Evolutionary conservation across 30 jellyfish, hydroid and myxozoan genomes (phyloP).

Genomic region (Hydractinia echinata): DNA sequence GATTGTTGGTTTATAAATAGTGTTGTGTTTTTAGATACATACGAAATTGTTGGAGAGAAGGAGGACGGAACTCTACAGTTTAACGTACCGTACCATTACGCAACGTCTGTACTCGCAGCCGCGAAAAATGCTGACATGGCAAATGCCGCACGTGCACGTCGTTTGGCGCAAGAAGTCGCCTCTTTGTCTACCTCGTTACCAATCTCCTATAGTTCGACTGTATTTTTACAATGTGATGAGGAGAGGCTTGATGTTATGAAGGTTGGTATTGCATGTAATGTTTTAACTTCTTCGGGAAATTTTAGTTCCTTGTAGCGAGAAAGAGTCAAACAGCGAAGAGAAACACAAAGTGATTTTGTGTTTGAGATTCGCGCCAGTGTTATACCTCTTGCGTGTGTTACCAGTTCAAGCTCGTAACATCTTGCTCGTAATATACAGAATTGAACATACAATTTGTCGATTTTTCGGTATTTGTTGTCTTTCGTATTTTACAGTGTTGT

Average conservation of each 20-base stretch:
- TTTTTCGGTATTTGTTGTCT: no score
- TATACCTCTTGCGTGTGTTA: no score
- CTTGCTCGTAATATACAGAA: no score
- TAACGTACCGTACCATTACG: constrained; percentile 74
- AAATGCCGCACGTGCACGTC: constrained; percentile 69
- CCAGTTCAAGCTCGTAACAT: no score
- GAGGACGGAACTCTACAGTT: constrained; percentile 80
- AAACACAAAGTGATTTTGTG: no score
- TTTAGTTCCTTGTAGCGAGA: no score
- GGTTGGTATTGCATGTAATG: constrained; percentile 27
- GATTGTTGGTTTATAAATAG: no score
- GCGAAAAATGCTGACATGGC: constrained; percentile 50
- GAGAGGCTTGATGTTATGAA: constrained; percentile 93
- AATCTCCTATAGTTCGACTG: constrained; percentile 79
- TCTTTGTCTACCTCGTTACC: constrained; percentile 92
- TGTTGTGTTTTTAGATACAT: constrained; percentile 47
- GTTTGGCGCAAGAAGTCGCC: constrained; percentile 96
- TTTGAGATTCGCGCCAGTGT: no score
- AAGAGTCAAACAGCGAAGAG: no score
- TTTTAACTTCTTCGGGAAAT: neutral
- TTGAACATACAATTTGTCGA: no score
- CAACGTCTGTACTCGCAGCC: constrained; percentile 46
- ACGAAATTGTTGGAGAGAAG: constrained; percentile 68
- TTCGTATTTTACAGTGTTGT: no score
- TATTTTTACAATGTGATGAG: constrained; percentile 85